Base-by-base conservation (phyloP, 1,140 invertebrate genomes). In the Drosophila guanche region DNA sequence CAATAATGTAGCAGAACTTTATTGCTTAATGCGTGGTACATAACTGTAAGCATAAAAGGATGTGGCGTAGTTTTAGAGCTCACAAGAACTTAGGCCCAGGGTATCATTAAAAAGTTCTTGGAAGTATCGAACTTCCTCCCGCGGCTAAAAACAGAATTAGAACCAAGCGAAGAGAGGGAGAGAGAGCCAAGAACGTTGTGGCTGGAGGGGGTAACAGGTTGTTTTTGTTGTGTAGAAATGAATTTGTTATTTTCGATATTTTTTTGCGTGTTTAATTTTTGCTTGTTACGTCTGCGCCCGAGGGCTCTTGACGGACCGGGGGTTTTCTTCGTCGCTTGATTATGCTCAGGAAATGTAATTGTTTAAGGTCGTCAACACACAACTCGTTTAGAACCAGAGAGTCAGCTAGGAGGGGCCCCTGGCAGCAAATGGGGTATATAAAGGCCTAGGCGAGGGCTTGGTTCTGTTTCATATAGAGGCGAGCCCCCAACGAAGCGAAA, bases 291-390 rank as follows among this genome's bases (percentile, higher is more conserved):
- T 43, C 25, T 20, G 47, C 59, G 47, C 59, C 27, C 27, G 14
- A 46, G 7, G 76, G 66, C 51, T 48, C 57, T 60, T 61, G 59
- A 52, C 16, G 25, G 20, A 42, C 57, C 70, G 70, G 79, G 60
- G 57, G 76, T 84, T 84, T 69, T 75, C 60, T 72, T 66, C 56
- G 41, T 72, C 72, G 86, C 68, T 84, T 86, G 72, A 80, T 86
- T 73, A 84, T 80, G 76, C 72, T 61, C 72, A 80, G 81, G 81
- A 84, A 84, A 84, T 86, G 80, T 80, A 84, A 84, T 86, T 84
- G 76, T 62, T 65, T 52, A 41, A 86, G 78, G 79, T 74, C 81
- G 72, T 73, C 80, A 71, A 62, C 68, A 66, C 50, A 56, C 62
- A 67, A 75, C 81, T 80, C 72, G 80, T 73, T 84, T 86, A 84